A percentile compares a stretch with the other conserved stretches of the same genome.
phyloP scores from a whole-genome alignment of 2,113 vertebrate species.

The Bettongia penicillata region DNA sequence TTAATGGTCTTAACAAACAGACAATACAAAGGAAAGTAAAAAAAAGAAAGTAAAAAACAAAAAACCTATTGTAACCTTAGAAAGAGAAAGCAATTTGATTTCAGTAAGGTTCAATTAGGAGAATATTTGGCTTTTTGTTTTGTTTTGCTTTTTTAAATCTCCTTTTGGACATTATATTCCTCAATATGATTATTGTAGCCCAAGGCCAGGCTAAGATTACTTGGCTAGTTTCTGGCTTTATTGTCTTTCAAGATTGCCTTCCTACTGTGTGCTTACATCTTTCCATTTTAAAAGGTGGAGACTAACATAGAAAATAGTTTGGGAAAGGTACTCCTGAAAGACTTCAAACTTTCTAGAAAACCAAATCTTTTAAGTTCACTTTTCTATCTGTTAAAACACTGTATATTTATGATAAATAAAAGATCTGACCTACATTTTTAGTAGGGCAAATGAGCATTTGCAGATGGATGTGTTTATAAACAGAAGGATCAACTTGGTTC shows the following conservation, averaged over 20 bases:
- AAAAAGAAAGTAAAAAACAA: background rate
- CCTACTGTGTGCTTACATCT: background rate
- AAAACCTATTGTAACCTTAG: background rate
- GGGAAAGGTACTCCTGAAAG: background rate
- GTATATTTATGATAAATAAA: background rate
- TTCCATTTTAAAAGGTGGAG: slow-evolving; percentile 26
- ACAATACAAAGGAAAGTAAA: background rate
- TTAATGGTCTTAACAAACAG: slow-evolving; percentile 17
- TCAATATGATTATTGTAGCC: background rate
- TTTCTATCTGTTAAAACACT: slow-evolving; percentile 23
- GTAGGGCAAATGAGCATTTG: slow-evolving; percentile 13
- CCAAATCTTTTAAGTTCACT: background rate
- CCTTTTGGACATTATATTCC: background rate
- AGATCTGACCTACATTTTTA: slow-evolving; percentile 9
- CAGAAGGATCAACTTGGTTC: background rate
- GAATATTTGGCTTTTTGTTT: background rate
- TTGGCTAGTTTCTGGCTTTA: background rate
- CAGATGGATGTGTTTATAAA: background rate
- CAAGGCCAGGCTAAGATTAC: background rate
- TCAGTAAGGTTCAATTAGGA: background rate
- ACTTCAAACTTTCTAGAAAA: background rate
- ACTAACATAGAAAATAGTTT: slow-evolving; percentile 14
- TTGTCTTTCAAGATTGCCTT: background rate
- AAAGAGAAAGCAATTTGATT: background rate
- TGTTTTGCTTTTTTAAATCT: background rate